A percentile compares a stretch with the other conserved stretches of the same genome.
Evolutionary conservation across 2,797 vertebrate genomes (phyloP).

Genomic region (Eupleurogrammus muticus): DNA sequence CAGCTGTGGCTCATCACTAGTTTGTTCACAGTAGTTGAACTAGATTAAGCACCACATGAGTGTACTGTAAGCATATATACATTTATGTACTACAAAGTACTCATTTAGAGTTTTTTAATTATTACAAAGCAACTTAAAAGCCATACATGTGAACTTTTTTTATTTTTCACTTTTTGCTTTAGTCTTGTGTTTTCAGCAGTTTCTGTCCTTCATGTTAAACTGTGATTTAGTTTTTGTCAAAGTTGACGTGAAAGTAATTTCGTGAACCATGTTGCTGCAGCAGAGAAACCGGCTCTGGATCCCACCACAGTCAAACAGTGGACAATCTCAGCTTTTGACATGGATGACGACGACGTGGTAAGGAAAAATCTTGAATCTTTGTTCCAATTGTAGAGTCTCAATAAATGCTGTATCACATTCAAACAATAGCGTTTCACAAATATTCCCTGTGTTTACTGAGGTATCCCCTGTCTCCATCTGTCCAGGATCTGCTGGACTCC

Average conservation of each 20-base stretch:
- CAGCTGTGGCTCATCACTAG: too few species aligned
- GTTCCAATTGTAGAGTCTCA: background rate
- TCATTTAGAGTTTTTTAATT: background rate
- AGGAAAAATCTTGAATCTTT: constrained; percentile 16
- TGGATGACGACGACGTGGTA: constrained; percentile 88
- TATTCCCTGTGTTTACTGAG: background rate
- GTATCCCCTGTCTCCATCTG: background rate
- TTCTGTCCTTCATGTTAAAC: background rate
- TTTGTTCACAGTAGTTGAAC: too few species aligned
- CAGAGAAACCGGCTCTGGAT: constrained; percentile 90
- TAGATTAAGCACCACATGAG: too few species aligned
- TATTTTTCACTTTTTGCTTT: background rate
- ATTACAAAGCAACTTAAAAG: too few species aligned
- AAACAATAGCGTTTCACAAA: too few species aligned
- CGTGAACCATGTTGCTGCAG: constrained; percentile 24
- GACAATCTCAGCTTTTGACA: constrained; percentile 93
- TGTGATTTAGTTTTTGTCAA: background rate
- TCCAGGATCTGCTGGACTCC: constrained; percentile 93
- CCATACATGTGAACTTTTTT: background rate
- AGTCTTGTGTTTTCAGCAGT: background rate
- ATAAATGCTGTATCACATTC: background rate
- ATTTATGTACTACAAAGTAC: background rate
- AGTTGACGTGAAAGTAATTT: constrained; percentile 3
- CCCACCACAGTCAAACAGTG: constrained; percentile 89
- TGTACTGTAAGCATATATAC: too few species aligned